Base-by-base conservation (phyloP, 1,140 invertebrate genomes). In the Scaptomyza montana region DNA sequence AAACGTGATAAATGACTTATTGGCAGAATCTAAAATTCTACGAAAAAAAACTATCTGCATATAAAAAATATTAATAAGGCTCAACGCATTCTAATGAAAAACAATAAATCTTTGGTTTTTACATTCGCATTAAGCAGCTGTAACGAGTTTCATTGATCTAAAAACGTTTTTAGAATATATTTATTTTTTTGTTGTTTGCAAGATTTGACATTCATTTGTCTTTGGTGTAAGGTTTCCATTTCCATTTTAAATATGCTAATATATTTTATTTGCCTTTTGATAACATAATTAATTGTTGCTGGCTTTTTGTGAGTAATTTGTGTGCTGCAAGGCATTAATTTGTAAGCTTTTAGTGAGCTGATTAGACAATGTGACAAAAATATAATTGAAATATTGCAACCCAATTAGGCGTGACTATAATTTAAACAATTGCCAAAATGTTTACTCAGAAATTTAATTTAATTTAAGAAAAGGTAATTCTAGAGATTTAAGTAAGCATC, bases 61-160 rank as follows among this genome's bases (percentile, higher is more conserved):
- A 41, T 51, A 36, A 19, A 43, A 8, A 46, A 67, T 67, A 66
- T 39, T 13, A 39, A 8, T 30, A 59, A 54, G 54, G 45, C 54
- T 45, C 65, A 60, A 43, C 41, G 55, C 45, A 71, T 55, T 71
- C 68, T 71, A 75, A 75, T 56, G 60, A 59, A 71, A 59, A 54
- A 43, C 46, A 51, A 76, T 76, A 67, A 72, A 76, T 76, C 68
- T 61, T 49, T 21, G 28, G 25, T 55, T 60, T 47, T 33, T 21
- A 30, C 39, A 72, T 72, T 76, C 56, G 46, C 62, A 62, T 72
- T 50, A 51, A 36, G 33, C 43, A 33, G 49, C 65, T 72, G 56
- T 72, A 76, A 75, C 68, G 55, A 41, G 49, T 66, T 72, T 51
- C 68, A 75, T 71, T 75, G 61, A 33, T 6, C 6, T 5, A 55